Conservation (phyloP, 2,888 invertebrate genomes). For the Ferdinandea cuprea region DNA sequence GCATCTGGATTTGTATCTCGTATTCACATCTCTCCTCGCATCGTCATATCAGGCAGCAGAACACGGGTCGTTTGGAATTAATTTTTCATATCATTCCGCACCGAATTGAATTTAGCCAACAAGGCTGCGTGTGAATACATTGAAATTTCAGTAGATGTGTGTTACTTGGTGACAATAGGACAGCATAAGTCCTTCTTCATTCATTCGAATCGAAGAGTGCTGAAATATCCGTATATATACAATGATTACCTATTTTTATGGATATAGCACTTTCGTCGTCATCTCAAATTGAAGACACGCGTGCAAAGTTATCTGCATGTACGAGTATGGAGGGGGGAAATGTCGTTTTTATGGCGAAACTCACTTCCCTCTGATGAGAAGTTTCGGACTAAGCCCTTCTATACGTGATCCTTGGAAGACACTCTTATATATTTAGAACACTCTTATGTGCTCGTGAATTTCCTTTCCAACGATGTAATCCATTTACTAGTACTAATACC, state of each 20-base stretch:
- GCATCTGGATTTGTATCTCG: constrained; percentile 1
- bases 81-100: constrained; percentile 17
- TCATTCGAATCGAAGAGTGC: constrained; percentile 3
- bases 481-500: background rate
- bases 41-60: background rate
- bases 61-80: background rate
- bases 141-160: background rate
- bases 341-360: too few relatives aligned
- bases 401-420: background rate
- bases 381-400: too few relatives aligned
- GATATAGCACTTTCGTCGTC: background rate
- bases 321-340: background rate
- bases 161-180: constrained; percentile 6
- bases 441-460: background rate
- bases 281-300: background rate
- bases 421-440: background rate
- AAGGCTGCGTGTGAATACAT: background rate
- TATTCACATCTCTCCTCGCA: background rate
- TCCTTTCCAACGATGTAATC: background rate
- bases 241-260: constrained; percentile 10
- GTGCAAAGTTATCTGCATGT: background rate
- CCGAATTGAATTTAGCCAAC: constrained; percentile 17
- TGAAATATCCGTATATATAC: constrained; percentile 5
- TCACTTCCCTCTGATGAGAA: too few relatives aligned
- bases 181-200: background rate